Base-by-base conservation (phyloP, 2,797 vertebrate species). In the Mus spretus region DNA sequence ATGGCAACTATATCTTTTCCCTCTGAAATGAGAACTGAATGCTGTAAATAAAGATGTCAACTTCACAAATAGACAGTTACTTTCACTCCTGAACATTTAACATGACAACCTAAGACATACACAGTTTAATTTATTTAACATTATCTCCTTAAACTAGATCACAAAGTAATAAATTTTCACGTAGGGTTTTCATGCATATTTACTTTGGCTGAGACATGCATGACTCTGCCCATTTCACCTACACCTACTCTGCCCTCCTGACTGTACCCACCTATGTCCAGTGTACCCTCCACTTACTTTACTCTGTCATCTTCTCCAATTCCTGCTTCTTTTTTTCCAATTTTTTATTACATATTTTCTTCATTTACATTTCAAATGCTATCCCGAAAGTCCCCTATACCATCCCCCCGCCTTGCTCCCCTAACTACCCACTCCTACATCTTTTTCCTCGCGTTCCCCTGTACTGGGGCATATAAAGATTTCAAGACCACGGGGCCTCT, bases 1-100 rank as follows among this genome's bases (percentile, higher is more conserved):
- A 78, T 93, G 4, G 0, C 80, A 67, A 37, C 44, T 61, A 92
- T 17, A 3, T 83, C 26, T 78, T 90, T 91, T 2, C 19, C 11
- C 15, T 91, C 37, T 89, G 83, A 94, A 79, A 90, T 90, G 55
- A 93, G 34, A 96, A 89, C 20, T 55, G 3, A 37, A 28, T 86
- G 6, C 75, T 89, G n/a, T 55, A 88, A 77, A 34, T 22, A 24
- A 22, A 17, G 59, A 31, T 31, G 78, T 0, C 0, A 86, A 6
- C 28, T 90, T 94, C 20, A 85, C 37, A 44, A 79, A 77, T 94
- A 82, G 80, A 47, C 22, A 47, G 10, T 79, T 89, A 13, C 17
- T 78, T 67, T 89, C 13, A 95, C 12, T 2, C 28, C 70, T 53
- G 11, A 90, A 53, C 0, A 81, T 79, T 50, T 59, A 90, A 81